Conservation (phyloP, 2,888 invertebrate species). For the Galerucella pusilla region DNA sequence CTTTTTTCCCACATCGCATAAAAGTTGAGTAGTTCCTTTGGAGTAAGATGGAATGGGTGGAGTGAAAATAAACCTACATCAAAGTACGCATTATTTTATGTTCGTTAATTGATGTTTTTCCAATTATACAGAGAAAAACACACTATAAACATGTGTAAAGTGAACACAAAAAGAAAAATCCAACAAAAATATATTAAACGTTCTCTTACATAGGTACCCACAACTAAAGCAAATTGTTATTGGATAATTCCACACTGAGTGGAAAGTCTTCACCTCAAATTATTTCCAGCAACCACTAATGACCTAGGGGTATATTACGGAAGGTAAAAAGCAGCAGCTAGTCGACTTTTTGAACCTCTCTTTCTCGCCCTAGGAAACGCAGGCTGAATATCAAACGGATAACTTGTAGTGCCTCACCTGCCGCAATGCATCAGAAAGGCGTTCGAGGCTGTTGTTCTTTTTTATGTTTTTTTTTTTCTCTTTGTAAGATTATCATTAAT, state of each 20-base stretch:
- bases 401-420: conserved; percentile 34
- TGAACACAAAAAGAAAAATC: neutral
- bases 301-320: conserved; percentile 35
- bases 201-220: neutral
- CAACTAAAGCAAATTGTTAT: conserved; percentile 25
- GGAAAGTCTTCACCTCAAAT: conserved; percentile 31
- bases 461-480: conserved; percentile 25
- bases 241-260: conserved; percentile 26
- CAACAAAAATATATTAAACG: neutral
- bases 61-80: too few species aligned
- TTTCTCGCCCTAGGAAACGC: conserved; percentile 34
- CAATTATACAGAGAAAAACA: neutral
- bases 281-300: conserved; percentile 33
- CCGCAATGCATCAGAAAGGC: conserved; percentile 36
- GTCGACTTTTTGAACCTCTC: conserved; percentile 30
- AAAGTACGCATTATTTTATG: too few species aligned
- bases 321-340: conserved; percentile 28
- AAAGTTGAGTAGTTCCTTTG: too few species aligned
- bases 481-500: conserved; percentile 28
- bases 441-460: conserved; percentile 23
- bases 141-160: neutral
- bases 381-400: conserved; percentile 34
- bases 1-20: too few species aligned
- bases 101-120: neutral
- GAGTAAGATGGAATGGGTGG: too few species aligned